phyloP scores from a whole-genome alignment of 2,888 invertebrate species.

The Agrenia bidenticulata region DNA sequence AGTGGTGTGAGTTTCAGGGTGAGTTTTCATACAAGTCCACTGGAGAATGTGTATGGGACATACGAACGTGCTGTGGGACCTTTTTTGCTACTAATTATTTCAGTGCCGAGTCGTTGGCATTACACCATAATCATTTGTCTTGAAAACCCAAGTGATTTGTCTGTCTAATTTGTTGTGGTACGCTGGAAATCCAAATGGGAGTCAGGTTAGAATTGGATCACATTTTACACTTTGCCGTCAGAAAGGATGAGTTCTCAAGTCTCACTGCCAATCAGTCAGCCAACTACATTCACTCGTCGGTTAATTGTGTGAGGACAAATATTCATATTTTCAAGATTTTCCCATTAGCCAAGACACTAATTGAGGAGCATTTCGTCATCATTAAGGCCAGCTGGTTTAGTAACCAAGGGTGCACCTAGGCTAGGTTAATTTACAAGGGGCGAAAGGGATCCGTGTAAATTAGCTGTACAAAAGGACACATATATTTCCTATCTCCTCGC shows the following conservation, averaged over 20 bases:
- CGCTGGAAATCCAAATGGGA: conserved; percentile 47
- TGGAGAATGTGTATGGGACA: too few relatives aligned
- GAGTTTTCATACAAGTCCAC: too few relatives aligned
- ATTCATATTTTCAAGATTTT: conserved; percentile 13
- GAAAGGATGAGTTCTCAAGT: not conserved
- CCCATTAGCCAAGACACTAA: conserved; percentile 13
- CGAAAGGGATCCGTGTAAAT: not conserved
- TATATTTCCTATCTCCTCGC: not conserved
- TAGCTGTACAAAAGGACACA: not conserved
- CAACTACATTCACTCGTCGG: conserved; percentile 18
- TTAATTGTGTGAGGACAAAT: conserved; percentile 15
- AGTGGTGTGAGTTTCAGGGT: too few relatives aligned
- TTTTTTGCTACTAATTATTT: conserved; percentile 44
- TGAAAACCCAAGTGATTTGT: conserved; percentile 52
- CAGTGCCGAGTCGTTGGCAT: conserved; percentile 48
- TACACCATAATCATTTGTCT: conserved; percentile 53
- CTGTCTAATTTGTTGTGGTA: conserved; percentile 53
- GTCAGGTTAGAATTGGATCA: conserved; percentile 13
- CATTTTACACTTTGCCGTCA: not conserved
- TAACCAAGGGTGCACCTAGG: too few relatives aligned
- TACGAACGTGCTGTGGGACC: too few relatives aligned
- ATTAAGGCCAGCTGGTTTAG: not conserved
- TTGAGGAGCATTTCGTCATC: conserved; percentile 3
- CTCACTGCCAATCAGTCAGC: conserved; percentile 1
- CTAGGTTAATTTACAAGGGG: too few relatives aligned